These are phyloP conservation scores for Hoplostethus mediterraneus DNA, from an alignment of 2,797 vertebrate genomes.

Conservation along the genomic window DNA sequence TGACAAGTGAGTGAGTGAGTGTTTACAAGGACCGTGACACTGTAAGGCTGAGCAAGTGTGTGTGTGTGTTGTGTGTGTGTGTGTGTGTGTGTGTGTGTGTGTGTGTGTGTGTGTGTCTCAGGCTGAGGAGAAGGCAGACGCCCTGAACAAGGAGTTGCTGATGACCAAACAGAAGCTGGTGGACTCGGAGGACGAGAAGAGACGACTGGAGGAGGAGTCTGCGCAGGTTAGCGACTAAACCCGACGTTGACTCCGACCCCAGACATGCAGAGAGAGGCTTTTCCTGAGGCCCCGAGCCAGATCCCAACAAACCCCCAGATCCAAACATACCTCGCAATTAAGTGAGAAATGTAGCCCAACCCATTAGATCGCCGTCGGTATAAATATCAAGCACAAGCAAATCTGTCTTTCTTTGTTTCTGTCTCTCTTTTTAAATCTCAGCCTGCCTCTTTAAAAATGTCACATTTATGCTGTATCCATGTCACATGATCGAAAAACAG, in stretches of 20 bases:
- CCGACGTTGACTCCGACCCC: not conserved
- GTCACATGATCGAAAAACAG: not conserved
- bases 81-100: constrained; percentile 42
- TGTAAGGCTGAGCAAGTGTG: too few relatives aligned
- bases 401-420: not conserved
- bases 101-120: constrained; percentile 68
- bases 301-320: too few relatives aligned
- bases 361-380: not conserved
- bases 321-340: not conserved
- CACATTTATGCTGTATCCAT: not conserved
- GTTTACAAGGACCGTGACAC: too few relatives aligned
- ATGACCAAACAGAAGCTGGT: constrained; percentile 99
- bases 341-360: not conserved
- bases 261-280: not conserved
- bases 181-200: constrained; percentile 97
- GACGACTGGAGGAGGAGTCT: constrained; percentile 94
- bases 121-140: constrained; percentile 98
- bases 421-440: not conserved
- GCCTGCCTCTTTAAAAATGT: too few relatives aligned
- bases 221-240: constrained; percentile 87
- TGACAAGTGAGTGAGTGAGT: too few relatives aligned
- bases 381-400: not conserved
- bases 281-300: not conserved
- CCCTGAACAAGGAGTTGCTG: constrained; percentile 96
- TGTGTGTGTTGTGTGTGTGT: constrained; percentile 22